A percentile compares a stretch with the other conserved stretches of the same genome.
These are phyloP conservation scores for Siniperca obscura DNA, from an alignment of 2,797 vertebrate species.

Conservation along the genomic window DNA sequence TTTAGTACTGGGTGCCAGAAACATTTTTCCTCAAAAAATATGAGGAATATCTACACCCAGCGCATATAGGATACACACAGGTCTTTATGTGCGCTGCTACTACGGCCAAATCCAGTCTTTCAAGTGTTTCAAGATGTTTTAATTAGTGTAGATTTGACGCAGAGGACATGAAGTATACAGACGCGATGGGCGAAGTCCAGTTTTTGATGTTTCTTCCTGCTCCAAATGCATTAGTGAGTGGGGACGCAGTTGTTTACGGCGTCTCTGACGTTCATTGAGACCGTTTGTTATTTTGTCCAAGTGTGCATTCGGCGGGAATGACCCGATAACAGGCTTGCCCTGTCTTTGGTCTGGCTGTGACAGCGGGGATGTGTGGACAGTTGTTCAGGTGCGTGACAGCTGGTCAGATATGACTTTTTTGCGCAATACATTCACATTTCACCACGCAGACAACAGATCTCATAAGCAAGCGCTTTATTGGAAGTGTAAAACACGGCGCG, in stretches of 20 bases:
- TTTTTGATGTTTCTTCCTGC: background rate
- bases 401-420: background rate
- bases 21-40: background rate
- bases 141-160: background rate
- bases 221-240: background rate
- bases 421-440: background rate
- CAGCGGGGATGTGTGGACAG: background rate
- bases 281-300: background rate
- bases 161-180: background rate
- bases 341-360: background rate
- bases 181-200: background rate
- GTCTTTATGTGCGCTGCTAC: background rate
- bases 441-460: slow-evolving; percentile 4
- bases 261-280: background rate
- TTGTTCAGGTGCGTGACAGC: background rate
- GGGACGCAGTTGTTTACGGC: background rate
- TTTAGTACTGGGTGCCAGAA: background rate
- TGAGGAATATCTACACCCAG: background rate
- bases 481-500: slow-evolving; percentile 50
- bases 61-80: background rate
- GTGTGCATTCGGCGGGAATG: background rate
- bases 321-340: background rate
- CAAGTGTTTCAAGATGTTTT: background rate
- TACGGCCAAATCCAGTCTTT: background rate
- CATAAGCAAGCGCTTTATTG: slow-evolving; percentile 42